Conservation (phyloP, 1,140 invertebrate species). For the Saxidomus purpurata region DNA sequence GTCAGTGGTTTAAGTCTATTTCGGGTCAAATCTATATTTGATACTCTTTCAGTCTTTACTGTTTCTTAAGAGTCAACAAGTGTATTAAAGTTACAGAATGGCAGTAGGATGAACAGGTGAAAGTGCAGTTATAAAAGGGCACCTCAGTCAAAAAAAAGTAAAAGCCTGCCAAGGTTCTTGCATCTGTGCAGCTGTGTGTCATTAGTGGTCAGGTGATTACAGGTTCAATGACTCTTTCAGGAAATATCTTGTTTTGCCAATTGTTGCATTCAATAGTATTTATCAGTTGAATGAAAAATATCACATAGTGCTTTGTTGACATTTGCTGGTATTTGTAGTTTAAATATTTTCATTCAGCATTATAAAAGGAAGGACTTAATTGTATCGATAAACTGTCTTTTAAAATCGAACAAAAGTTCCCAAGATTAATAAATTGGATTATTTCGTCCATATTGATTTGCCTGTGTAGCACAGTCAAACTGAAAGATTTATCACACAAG, state of each 20-base stretch:
- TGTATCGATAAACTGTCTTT: constrained; percentile 37
- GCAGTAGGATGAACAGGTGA: too few relatives aligned
- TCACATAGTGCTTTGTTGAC: constrained; percentile 31
- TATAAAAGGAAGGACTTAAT: constrained; percentile 47
- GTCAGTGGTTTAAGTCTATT: too few relatives aligned
- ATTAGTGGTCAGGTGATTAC: too few relatives aligned
- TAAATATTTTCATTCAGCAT: constrained; percentile 36
- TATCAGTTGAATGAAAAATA: constrained; percentile 1
- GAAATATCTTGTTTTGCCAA: neutral
- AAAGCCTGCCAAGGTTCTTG: too few relatives aligned
- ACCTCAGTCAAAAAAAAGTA: too few relatives aligned
- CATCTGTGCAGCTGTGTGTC: too few relatives aligned
- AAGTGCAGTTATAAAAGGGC: too few relatives aligned
- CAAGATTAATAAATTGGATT: constrained; percentile 35
- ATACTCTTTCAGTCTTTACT: too few relatives aligned
- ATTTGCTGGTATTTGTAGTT: constrained; percentile 21
- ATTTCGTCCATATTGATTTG: constrained; percentile 20
- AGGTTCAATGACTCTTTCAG: too few relatives aligned
- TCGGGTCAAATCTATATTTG: too few relatives aligned
- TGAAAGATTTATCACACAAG: constrained; percentile 11
- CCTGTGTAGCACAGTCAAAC: neutral
- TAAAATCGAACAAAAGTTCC: constrained; percentile 10
- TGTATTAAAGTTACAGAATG: too few relatives aligned
- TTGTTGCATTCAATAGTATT: constrained; percentile 20
- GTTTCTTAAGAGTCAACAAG: too few relatives aligned